phyloP scores from a whole-genome alignment of 2,113 vertebrate genomes.

The Connochaetes taurinus region DNA sequence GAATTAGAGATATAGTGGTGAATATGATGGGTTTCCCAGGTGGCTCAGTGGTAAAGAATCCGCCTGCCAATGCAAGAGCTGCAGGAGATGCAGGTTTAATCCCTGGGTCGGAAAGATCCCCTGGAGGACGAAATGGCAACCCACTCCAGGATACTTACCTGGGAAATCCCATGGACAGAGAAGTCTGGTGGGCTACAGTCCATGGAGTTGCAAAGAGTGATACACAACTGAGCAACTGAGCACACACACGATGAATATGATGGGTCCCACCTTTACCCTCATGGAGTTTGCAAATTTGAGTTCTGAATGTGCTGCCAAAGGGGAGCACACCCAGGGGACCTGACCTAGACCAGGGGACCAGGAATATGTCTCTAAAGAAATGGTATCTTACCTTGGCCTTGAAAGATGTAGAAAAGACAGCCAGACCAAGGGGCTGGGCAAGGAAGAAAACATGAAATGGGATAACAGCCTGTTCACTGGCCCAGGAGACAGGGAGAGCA shows the following conservation, averaged over 20 bases:
- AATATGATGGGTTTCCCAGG: background rate
- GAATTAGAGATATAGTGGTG: background rate
- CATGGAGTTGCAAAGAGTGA: background rate
- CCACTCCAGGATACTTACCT: background rate
- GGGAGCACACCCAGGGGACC: background rate
- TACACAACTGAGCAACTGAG: background rate
- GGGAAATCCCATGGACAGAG: background rate
- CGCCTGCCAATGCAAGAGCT: background rate
- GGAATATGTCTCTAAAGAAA: background rate
- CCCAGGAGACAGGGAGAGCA: background rate
- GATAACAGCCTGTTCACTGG: background rate
- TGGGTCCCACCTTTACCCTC: background rate
- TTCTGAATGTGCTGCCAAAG: background rate
- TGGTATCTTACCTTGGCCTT: background rate
- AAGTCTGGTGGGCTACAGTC: background rate
- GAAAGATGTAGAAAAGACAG: background rate
- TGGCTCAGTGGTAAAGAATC: background rate
- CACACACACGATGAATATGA: background rate
- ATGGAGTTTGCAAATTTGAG: background rate
- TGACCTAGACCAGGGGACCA: background rate
- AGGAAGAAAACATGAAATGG: background rate
- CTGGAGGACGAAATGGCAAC: background rate
- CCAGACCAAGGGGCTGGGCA: background rate
- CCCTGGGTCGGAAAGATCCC: background rate
- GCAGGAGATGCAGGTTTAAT: background rate